phyloP scores from a whole-genome alignment of 2,888 invertebrate genomes.

The Steromphala cineraria region DNA sequence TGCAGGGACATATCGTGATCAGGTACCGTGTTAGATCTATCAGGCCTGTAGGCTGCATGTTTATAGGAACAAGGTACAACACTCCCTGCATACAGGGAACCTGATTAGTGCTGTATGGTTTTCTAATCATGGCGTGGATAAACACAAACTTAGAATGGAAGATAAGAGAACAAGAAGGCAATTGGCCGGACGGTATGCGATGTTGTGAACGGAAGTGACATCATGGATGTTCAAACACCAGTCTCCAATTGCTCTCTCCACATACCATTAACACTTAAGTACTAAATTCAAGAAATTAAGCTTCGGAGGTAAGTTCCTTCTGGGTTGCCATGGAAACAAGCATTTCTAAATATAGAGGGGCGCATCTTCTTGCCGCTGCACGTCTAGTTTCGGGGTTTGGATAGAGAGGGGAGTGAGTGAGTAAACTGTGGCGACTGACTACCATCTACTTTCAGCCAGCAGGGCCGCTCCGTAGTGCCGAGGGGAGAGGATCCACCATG shows the following conservation, averaged over 20 bases:
- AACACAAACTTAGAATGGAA: no score
- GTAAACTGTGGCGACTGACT: slow-evolving; percentile 13
- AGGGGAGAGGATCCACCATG: slow-evolving; percentile 43
- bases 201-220: background rate
- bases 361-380: slow-evolving; percentile 25
- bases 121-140: no score
- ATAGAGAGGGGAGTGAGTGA: background rate
- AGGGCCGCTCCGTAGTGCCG: slow-evolving; percentile 9
- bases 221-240: background rate
- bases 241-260: no score
- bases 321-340: slow-evolving; percentile 43
- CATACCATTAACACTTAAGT: background rate
- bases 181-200: no score
- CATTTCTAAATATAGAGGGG: slow-evolving; percentile 45
- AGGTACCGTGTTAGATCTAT: no score
- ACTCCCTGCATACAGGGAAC: no score
- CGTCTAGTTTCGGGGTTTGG: slow-evolving; percentile 28
- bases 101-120: no score
- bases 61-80: no score
- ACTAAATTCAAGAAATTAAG: slow-evolving; percentile 1
- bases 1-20: no score
- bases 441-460: slow-evolving; percentile 27
- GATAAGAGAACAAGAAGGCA: no score
- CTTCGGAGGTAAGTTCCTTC: slow-evolving; percentile 4
- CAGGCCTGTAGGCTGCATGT: no score